phyloP scores from a whole-genome alignment of 2,888 invertebrate species.

The Malacosoma neustria region DNA sequence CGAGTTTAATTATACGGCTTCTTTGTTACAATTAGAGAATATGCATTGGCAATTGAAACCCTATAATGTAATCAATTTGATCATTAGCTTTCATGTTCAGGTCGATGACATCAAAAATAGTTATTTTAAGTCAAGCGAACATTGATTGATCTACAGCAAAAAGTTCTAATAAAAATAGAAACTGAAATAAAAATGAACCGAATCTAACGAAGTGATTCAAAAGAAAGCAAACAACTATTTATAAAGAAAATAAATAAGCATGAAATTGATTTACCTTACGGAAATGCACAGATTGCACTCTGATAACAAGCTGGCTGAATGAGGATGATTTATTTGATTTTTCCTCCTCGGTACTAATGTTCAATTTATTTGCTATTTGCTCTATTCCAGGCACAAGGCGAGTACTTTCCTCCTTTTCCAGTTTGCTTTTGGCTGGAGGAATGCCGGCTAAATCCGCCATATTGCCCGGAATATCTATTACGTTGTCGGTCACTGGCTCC shows the following conservation, averaged over 20 bases:
- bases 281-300: slow-evolving; percentile 66
- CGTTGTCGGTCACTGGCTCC: slow-evolving; percentile 56
- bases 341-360: slow-evolving; percentile 60
- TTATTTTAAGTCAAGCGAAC: too few relatives aligned
- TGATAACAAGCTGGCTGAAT: slow-evolving; percentile 65
- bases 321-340: slow-evolving; percentile 67
- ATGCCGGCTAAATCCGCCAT: slow-evolving; percentile 35
- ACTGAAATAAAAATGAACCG: too few relatives aligned
- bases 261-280: slow-evolving; percentile 47
- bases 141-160: too few relatives aligned
- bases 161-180: too few relatives aligned
- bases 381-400: slow-evolving; percentile 36
- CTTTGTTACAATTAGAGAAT: not conserved
- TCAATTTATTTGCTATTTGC: slow-evolving; percentile 61
- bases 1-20: not conserved
- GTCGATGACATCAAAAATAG: too few relatives aligned
- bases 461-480: slow-evolving; percentile 63
- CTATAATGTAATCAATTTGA: not conserved
- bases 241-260: not conserved
- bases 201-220: not conserved
- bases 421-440: slow-evolving; percentile 32
- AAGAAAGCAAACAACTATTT: not conserved
- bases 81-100: too few relatives aligned
- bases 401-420: slow-evolving; percentile 43
- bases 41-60: not conserved